These are phyloP conservation scores for Chaetops frenatus DNA, from an alignment of 2,113 vertebrate species.

Conservation along the genomic window DNA sequence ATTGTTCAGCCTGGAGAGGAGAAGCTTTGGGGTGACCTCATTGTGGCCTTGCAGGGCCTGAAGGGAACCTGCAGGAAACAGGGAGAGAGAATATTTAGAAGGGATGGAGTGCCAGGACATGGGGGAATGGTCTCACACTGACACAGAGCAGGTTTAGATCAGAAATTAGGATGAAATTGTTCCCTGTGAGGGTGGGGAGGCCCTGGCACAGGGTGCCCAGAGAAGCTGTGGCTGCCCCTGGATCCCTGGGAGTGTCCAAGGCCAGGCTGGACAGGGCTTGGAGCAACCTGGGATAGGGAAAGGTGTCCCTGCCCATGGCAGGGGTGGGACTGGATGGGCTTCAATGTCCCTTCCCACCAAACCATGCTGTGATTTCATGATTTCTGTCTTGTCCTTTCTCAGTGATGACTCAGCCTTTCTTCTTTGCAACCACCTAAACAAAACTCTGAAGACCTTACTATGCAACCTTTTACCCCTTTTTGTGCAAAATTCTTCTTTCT, in stretches of 20 bases:
- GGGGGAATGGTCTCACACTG: neutral
- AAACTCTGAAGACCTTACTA: neutral
- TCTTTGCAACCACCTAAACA: neutral
- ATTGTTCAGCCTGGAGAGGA: neutral
- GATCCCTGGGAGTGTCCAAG: neutral
- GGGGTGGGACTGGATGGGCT: accelerated
- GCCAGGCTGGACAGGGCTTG: accelerated
- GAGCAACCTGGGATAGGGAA: accelerated
- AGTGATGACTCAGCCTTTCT: neutral
- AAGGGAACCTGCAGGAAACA: too few species aligned
- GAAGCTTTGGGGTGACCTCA: neutral
- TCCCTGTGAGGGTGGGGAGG: accelerated
- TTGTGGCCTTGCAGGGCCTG: accelerated
- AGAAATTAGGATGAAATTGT: neutral
- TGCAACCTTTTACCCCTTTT: accelerated
- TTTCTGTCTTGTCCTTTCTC: neutral
- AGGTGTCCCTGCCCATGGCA: neutral
- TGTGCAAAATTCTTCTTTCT: neutral
- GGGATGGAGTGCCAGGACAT: neutral
- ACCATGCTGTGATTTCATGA: neutral
- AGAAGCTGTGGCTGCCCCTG: neutral
- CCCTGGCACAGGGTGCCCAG: neutral
- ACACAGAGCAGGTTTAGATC: neutral
- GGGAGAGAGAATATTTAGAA: neutral
- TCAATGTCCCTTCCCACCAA: neutral